Evolutionary conservation across 1,140 invertebrate species (phyloP).

Genomic region (Amyelois transitella): DNA sequence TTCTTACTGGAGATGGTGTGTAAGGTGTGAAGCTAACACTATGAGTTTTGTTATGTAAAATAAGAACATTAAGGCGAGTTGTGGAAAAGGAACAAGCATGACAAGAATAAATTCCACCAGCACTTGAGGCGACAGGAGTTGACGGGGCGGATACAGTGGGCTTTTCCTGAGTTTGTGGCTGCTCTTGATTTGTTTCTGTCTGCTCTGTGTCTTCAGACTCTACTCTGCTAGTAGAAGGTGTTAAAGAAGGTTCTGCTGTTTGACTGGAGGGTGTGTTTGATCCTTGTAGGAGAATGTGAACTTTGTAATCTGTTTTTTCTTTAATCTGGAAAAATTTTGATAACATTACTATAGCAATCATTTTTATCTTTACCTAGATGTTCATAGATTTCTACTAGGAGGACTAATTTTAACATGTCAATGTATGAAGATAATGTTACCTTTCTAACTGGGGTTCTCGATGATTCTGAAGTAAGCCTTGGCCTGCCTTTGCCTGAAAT

Average conservation of each 20-base stretch:
- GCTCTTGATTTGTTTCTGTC: slow-evolving; percentile 9
- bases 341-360: too few relatives aligned
- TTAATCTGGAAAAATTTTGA: slow-evolving; percentile 62
- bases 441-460: slow-evolving; percentile 39
- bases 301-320: slow-evolving; percentile 78
- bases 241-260: slow-evolving; percentile 28
- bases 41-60: slow-evolving; percentile 80
- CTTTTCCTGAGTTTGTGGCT: slow-evolving; percentile 20
- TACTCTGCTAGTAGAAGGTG: slow-evolving; percentile 43
- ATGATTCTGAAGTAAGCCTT: slow-evolving; percentile 20
- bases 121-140: slow-evolving; percentile 41
- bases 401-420: too few relatives aligned
- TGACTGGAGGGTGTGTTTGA: slow-evolving; percentile 34
- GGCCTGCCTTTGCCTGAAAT: slow-evolving; percentile 31
- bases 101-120: slow-evolving; percentile 77
- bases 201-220: slow-evolving; percentile 29
- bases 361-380: too few relatives aligned
- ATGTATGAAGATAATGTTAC: slow-evolving; percentile 25
- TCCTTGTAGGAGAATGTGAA: slow-evolving; percentile 76
- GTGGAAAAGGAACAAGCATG: slow-evolving; percentile 79
- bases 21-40: slow-evolving; percentile 60
- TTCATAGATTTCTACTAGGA: too few relatives aligned
- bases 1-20: slow-evolving; percentile 58
- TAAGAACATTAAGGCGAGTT: slow-evolving; percentile 80
- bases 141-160: slow-evolving; percentile 10